Conservation (phyloP, 2,888 invertebrate genomes). For the Auanema freiburgensis region DNA sequence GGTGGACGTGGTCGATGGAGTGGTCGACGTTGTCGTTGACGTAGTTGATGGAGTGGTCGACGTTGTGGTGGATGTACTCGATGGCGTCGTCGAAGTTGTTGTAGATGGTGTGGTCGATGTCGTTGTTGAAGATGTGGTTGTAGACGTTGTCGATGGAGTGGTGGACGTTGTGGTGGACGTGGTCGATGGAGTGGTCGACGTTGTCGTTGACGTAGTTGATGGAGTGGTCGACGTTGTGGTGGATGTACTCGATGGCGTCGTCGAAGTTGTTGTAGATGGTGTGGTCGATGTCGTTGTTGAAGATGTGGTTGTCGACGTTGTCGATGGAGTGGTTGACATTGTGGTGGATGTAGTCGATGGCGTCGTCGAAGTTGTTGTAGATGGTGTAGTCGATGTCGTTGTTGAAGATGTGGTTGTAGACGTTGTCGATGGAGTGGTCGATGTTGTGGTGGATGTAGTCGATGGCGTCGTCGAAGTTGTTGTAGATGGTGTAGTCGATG, state of each 20-base stretch:
- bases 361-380: conserved; percentile 3
- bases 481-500: background rate
- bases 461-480: background rate
- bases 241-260: conserved; percentile 2
- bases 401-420: conserved; percentile 1
- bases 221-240: background rate
- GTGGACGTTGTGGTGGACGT: background rate
- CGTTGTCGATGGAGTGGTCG: too few relatives aligned
- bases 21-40: too few relatives aligned
- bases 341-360: conserved; percentile 1
- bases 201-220: conserved; percentile 2
- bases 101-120: too few relatives aligned
- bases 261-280: conserved; percentile 4
- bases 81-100: too few relatives aligned
- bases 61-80: too few relatives aligned
- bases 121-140: too few relatives aligned
- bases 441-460: conserved; percentile 4
- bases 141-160: background rate
- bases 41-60: too few relatives aligned
- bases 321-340: background rate
- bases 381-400: background rate
- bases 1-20: too few relatives aligned
- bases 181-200: background rate
- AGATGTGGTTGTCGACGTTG: conserved; percentile 3
- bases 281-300: conserved; percentile 5